Conservation (phyloP, 2,888 invertebrate genomes). For the Scaptomyza parva region DNA sequence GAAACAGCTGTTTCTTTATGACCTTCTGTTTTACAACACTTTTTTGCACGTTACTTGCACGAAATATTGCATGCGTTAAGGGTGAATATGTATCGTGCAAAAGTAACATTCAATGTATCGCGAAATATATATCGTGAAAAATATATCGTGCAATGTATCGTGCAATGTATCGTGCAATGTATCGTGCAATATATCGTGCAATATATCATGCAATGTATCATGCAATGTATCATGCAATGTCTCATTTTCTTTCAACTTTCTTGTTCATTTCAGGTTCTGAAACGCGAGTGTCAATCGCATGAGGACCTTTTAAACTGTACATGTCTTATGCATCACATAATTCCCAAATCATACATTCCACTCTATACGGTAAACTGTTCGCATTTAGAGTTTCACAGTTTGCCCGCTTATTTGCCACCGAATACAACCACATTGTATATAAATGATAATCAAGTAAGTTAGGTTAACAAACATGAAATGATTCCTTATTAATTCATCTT, state of each 20-base stretch:
- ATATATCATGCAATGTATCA: neutral
- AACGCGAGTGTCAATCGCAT: conserved; percentile 79
- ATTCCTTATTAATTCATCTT: too few species aligned
- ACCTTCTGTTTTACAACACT: too few species aligned
- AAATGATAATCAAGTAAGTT: conserved; percentile 81
- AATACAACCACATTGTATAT: conserved; percentile 83
- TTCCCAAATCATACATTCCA: conserved; percentile 80
- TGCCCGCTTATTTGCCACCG: conserved; percentile 82
- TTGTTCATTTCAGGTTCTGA: conserved; percentile 27
- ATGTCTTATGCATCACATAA: conserved; percentile 83
- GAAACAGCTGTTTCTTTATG: too few species aligned
- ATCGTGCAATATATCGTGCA: neutral
- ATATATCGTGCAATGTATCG: neutral
- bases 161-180: neutral
- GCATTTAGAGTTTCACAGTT: conserved; percentile 73
- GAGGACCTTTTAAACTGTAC: conserved; percentile 82
- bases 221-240: neutral
- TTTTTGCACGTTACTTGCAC: too few species aligned
- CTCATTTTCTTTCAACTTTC: too few species aligned
- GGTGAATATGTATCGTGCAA: too few species aligned
- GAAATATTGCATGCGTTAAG: neutral
- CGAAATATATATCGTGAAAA: neutral
- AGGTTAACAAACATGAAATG: too few species aligned
- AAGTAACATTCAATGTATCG: too few species aligned
- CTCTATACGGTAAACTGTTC: conserved; percentile 84